Evolutionary conservation across 2,113 vertebrate genomes (phyloP).

Genomic region (Antechinus stuartii): DNA sequence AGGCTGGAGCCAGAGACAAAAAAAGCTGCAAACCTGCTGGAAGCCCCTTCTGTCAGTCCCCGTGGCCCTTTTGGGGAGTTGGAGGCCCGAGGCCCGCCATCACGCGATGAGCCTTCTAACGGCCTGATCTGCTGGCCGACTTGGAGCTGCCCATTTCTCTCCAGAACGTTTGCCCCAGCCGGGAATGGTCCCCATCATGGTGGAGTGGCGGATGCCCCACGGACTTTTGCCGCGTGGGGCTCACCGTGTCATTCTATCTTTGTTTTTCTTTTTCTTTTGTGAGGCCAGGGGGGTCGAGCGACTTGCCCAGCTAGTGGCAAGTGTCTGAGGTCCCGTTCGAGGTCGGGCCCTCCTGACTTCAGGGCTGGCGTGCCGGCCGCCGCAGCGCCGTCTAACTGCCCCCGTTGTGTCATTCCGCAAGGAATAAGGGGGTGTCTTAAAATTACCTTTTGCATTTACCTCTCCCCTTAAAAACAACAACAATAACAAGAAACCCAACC

Average conservation of each 20-base stretch:
- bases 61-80: neutral
- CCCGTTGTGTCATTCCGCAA: neutral
- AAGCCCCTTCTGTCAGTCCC: neutral
- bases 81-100: neutral
- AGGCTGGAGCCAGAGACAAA: neutral
- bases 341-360: too few species aligned
- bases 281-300: too few species aligned
- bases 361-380: too few species aligned
- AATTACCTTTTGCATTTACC: neutral
- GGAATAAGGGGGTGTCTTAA: neutral
- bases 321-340: too few species aligned
- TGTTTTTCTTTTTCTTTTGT: too few species aligned
- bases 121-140: neutral
- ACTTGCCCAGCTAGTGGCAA: too few species aligned
- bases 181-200: too few species aligned
- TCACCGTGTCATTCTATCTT: neutral
- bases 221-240: neutral
- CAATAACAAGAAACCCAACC: too few species aligned
- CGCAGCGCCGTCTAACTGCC: too few species aligned
- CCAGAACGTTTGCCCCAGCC: too few species aligned
- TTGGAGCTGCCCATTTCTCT: too few species aligned
- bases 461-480: neutral
- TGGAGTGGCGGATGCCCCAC: neutral
- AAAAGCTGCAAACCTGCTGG: neutral
- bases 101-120: neutral